Evolutionary conservation across 2,113 vertebrate genomes (phyloP).

Genomic region (Pelusios castaneus): DNA sequence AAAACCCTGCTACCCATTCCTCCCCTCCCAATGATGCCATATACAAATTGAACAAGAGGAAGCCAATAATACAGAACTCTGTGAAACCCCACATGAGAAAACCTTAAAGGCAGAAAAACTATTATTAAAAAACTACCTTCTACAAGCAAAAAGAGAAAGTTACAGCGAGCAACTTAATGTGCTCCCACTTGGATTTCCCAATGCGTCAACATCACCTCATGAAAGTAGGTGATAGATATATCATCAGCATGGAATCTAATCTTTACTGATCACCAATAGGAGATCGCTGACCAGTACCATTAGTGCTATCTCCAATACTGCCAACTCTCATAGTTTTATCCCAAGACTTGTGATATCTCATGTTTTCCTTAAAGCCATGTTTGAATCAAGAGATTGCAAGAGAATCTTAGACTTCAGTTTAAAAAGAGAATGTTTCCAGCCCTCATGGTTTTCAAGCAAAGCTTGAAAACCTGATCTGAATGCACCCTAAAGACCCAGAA

Average conservation of each 20-base stretch:
- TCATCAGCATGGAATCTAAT: not conserved
- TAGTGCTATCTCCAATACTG: not conserved
- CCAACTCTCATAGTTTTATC: not conserved
- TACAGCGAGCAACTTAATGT: not conserved
- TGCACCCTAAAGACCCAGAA: not conserved
- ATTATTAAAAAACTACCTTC: not conserved
- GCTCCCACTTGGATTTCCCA: not conserved
- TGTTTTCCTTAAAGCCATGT: not conserved
- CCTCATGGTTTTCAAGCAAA: not conserved
- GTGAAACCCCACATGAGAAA: not conserved
- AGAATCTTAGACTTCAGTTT: not conserved
- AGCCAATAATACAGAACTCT: not conserved
- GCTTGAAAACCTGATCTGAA: not conserved
- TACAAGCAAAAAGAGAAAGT: not conserved
- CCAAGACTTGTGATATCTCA: not conserved
- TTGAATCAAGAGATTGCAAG: not conserved
- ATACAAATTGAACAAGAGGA: not conserved
- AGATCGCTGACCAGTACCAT: not conserved
- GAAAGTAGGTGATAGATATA: not conserved
- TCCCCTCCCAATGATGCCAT: not conserved
- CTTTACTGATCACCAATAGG: not conserved
- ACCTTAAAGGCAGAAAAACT: not conserved
- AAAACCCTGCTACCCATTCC: rapidly evolving
- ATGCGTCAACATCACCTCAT: not conserved
- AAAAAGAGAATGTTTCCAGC: not conserved